Percentiles rank a stretch among this genome's conserved stretches.
Evolutionary conservation across 2,888 invertebrate genomes (phyloP).

Genomic region (Seira ritae): DNA sequence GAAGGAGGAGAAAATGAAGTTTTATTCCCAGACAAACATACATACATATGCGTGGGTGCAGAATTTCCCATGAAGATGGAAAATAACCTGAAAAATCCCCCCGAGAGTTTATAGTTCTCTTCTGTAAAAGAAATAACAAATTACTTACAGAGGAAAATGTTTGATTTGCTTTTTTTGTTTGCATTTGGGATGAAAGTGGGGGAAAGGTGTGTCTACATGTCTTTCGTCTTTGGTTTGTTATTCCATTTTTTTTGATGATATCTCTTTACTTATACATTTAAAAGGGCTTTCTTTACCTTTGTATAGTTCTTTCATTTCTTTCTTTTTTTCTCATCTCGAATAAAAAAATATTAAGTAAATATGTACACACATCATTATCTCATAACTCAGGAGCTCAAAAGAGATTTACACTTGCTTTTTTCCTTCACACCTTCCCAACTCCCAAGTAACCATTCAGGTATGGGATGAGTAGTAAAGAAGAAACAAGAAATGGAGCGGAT

Average conservation of each 20-base stretch:
- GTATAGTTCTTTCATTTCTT: no score
- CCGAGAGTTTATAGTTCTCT: no score
- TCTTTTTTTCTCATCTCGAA: no score
- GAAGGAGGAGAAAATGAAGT: no score
- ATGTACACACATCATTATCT: constrained; percentile 13
- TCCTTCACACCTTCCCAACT: background rate
- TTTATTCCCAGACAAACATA: no score
- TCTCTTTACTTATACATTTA: background rate
- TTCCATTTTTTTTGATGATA: background rate
- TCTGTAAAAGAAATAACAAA: background rate
- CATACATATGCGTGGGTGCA: no score
- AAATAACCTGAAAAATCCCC: no score
- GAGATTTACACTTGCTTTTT: background rate
- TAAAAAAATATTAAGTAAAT: background rate
- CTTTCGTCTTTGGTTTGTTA: background rate
- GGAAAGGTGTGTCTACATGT: no score
- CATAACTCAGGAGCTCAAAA: background rate
- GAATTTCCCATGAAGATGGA: no score
- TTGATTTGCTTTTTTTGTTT: background rate
- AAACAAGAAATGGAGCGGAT: no score
- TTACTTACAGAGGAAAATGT: background rate
- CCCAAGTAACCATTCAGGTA: no score
- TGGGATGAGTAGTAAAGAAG: no score
- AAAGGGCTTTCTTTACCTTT: background rate
- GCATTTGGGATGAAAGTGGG: constrained; percentile 16